Evolutionary conservation across 1,140 invertebrate species (phyloP).

Genomic region (Cherax quadricarinatus): DNA sequence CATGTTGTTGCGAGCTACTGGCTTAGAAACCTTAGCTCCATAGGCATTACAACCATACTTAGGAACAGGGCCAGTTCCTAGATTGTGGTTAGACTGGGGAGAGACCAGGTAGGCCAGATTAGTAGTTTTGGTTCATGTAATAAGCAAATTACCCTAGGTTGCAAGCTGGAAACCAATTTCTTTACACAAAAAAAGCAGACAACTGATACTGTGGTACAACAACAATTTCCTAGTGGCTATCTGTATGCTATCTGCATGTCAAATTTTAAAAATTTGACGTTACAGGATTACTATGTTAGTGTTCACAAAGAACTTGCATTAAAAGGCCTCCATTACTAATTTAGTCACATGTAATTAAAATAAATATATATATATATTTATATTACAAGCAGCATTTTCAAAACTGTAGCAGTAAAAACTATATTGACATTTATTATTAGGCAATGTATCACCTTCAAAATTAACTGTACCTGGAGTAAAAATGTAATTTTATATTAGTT

Average conservation of each 20-base stretch:
- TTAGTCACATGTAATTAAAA: too few relatives aligned
- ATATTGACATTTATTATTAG: too few relatives aligned
- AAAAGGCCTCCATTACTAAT: too few relatives aligned
- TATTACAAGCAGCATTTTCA: too few relatives aligned
- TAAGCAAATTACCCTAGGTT: neutral
- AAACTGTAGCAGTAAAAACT: too few relatives aligned
- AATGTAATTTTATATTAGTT: too few relatives aligned
- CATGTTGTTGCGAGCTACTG: conserved; percentile 54
- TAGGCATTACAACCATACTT: conserved; percentile 65
- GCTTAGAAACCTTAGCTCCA: conserved; percentile 56
- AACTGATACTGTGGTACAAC: neutral
- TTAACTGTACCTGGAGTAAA: too few relatives aligned
- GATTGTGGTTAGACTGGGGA: conserved; percentile 65
- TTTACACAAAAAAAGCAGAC: neutral
- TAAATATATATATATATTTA: too few relatives aligned
- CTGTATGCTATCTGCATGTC: neutral
- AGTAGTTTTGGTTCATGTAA: conserved; percentile 38
- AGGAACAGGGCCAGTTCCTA: conserved; percentile 54
- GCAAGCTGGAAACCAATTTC: neutral
- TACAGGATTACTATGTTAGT: too few relatives aligned
- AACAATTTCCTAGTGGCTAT: neutral
- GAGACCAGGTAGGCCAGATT: conserved; percentile 36
- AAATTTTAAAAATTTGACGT: too few relatives aligned
- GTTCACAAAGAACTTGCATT: too few relatives aligned
- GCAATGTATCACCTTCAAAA: too few relatives aligned